Conservation (phyloP, 35 echinoderm and acorn worm species). For the Lytechinus variegatus region DNA sequence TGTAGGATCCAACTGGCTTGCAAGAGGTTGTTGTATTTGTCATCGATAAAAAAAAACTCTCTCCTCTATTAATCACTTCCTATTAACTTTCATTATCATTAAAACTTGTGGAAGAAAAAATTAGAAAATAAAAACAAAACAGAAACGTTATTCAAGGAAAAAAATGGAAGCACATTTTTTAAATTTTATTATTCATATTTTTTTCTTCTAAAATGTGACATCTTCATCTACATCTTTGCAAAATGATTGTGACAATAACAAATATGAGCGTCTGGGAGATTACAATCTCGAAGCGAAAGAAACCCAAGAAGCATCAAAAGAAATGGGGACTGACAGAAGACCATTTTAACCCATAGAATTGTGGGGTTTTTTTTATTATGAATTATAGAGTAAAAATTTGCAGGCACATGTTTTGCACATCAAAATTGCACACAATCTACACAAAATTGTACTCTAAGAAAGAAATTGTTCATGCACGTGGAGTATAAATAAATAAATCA, state of each 20-base stretch:
- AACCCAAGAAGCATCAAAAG: not conserved
- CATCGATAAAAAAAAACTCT: too few relatives aligned
- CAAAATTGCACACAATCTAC: conserved; percentile 45
- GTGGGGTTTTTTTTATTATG: not conserved
- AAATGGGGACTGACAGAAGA: not conserved
- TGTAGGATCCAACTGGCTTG: too few relatives aligned
- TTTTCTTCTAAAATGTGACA: conserved; percentile 26
- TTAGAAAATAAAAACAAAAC: not conserved
- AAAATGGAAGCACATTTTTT: conserved; percentile 37
- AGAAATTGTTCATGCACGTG: conserved; percentile 34
- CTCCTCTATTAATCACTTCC: not conserved
- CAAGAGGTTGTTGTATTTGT: too few relatives aligned
- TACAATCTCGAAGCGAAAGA: not conserved
- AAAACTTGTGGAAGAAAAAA: not conserved
- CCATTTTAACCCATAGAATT: not conserved
- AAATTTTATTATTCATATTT: not conserved
- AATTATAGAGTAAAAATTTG: not conserved
- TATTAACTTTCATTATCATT: not conserved
- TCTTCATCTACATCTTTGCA: not conserved
- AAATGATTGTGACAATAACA: not conserved
- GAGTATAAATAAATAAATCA: conserved; percentile 24
- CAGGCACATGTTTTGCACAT: conserved; percentile 37
- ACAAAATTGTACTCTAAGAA: conserved; percentile 12
- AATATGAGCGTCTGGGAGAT: not conserved
- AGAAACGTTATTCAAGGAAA: not conserved